Conservation (phyloP, 2,888 invertebrate species). For the Gisinianus flammeolus region DNA sequence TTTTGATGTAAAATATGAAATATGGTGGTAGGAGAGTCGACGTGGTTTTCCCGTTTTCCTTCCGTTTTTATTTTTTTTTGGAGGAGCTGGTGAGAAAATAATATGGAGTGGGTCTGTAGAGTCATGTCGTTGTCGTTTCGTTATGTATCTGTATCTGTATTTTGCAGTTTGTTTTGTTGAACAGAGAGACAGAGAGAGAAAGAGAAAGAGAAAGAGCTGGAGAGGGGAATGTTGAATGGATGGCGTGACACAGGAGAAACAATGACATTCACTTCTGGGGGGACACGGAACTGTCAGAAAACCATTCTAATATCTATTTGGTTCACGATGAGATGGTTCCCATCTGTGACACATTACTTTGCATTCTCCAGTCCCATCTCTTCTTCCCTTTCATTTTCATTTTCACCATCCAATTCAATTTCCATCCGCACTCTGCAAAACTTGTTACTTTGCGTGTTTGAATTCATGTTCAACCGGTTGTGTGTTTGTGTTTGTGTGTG, state of each 20-base stretch:
- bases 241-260: background rate
- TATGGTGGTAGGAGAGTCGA: too few species aligned
- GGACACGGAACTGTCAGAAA: conserved; percentile 6
- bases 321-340: background rate
- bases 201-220: background rate
- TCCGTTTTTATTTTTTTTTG: too few species aligned
- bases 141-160: too few species aligned
- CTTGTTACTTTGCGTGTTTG: background rate
- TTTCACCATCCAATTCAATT: conserved; percentile 18
- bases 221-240: background rate
- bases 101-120: too few species aligned
- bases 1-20: too few species aligned
- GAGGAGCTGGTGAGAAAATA: too few species aligned
- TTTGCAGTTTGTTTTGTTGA: background rate
- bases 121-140: too few species aligned
- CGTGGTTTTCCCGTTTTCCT: too few species aligned
- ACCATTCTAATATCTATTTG: conserved; percentile 10
- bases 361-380: background rate
- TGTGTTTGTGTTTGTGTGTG: background rate
- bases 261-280: conserved; percentile 20
- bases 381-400: background rate
- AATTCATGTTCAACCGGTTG: background rate
- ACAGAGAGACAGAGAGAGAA: too few species aligned
- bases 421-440: background rate
- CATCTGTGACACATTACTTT: conserved; percentile 28